Base-by-base conservation (phyloP, 2,797 vertebrate species). In the Linurgus olivaceus region DNA sequence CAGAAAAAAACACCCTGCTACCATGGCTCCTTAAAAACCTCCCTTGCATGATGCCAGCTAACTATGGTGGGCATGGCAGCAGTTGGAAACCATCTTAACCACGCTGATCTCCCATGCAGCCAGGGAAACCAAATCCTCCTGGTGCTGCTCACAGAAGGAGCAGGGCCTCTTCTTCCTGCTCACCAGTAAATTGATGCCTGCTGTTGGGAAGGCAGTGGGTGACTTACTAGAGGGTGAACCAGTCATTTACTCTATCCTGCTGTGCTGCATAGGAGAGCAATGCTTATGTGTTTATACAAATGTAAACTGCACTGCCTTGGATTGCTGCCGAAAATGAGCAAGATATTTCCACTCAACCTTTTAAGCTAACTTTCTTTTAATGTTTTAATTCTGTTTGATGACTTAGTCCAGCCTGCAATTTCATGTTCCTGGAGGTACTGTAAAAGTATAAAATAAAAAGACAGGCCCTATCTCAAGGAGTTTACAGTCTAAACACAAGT, bases 401-500 rank as follows among this genome's bases (percentile, higher is more conserved):
- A 93, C 72, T 88, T 88, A 90, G 88, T 72, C 28, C 73, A 86
- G 82, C 29, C 73, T 70, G 73, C 52, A 57, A 84, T 81, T 96
- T 91, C 76, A 25, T 31, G 76, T 51, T 93, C 70, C 82, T 93
- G 51, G 58, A 93, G 57, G 79, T 86, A 72, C 72, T 54, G 58
- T 75, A 54, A 68, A 88, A 94, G 31, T 62, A 62, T 70, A 86
- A 95, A 90, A 86, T 61, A 83, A 88, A 83, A 86, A 91, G 75
- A 66, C 71, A 66, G 74, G 57, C 58, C 61, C 82, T 86, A 45
- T 88, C 86, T 77, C 73, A 55, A 90, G 52, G 33, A 85, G 47
- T 40, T 92, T 79, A 33, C 70, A 88, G 88, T 63, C 86, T 92
- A 93, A 93, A 93, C 65, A 78, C 40, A 82, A 91, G 72, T 77